Evolutionary conservation across 1,140 invertebrate species (phyloP).

Genomic region (Drosophila busckii): DNA sequence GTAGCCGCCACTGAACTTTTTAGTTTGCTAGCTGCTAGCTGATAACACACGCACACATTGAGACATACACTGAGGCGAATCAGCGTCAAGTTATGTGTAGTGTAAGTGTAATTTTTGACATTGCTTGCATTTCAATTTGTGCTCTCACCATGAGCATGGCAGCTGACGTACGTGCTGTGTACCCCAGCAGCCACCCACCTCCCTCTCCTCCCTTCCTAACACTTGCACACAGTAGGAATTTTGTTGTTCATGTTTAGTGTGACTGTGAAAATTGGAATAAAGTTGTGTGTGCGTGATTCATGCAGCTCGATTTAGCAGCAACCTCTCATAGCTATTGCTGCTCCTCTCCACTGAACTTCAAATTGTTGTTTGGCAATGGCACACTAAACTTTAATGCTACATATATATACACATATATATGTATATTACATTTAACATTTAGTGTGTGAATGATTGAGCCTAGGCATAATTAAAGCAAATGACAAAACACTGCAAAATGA

Average conservation of each 20-base stretch:
- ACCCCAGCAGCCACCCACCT: constrained; percentile 10
- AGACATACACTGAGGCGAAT: constrained; percentile 21
- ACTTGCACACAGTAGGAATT: constrained; percentile 27
- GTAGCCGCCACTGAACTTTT: constrained; percentile 10
- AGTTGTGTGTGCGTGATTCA: constrained; percentile 56
- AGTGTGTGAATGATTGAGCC: too few species aligned
- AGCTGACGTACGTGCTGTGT: not conserved
- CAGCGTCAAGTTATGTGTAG: constrained; percentile 40
- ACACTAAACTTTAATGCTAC: constrained; percentile 12
- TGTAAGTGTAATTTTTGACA: constrained; percentile 41
- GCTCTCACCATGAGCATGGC: constrained; percentile 31
- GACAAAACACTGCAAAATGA: constrained; percentile 22
- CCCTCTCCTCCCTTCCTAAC: not conserved
- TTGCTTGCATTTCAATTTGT: constrained; percentile 16
- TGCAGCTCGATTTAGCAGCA: constrained; percentile 22
- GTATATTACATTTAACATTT: too few species aligned
- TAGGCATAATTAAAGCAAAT: not conserved
- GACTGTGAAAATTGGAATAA: constrained; percentile 56
- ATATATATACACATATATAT: not conserved
- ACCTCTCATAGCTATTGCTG: constrained; percentile 6
- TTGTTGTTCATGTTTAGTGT: constrained; percentile 32
- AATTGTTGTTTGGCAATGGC: constrained; percentile 57
- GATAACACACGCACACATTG: constrained; percentile 17
- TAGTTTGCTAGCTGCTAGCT: constrained; percentile 30
- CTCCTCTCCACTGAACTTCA: constrained; percentile 42